A percentile compares a stretch with the other conserved stretches of the same genome.
phyloP scores from a whole-genome alignment of 2,888 invertebrate species.

The Copidosoma aretas region DNA sequence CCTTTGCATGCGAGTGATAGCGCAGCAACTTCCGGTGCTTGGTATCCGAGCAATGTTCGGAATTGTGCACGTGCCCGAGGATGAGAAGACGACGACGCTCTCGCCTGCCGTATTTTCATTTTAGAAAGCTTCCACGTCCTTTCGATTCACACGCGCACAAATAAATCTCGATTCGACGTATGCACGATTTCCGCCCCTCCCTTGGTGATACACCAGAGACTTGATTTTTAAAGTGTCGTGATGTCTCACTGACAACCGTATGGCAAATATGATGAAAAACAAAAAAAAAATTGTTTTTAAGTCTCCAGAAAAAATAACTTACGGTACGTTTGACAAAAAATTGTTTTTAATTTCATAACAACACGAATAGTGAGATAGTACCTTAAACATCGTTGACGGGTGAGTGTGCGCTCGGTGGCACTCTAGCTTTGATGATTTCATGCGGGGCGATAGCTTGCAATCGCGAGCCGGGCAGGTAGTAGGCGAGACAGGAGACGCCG shows the following conservation, averaged over 20 bases:
- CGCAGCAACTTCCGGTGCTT: background rate
- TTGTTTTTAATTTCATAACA: no score
- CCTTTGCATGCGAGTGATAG: no score
- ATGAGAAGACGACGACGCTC: no score
- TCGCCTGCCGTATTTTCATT: constrained; percentile 30
- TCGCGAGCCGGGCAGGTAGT: constrained; percentile 76
- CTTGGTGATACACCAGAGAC: no score
- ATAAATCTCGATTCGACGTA: constrained; percentile 24
- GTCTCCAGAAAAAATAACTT: no score
- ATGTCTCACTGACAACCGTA: no score
- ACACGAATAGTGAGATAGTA: constrained; percentile 38
- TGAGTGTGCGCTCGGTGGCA: constrained; percentile 53
- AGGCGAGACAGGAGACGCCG: constrained; percentile 82
- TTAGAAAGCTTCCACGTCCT: constrained; percentile 17
- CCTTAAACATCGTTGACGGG: constrained; percentile 62
- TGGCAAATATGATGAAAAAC: no score
- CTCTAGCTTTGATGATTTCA: constrained; percentile 58
- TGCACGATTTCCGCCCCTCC: no score
- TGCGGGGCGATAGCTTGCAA: constrained; percentile 60
- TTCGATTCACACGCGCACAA: background rate
- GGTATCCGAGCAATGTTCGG: constrained; percentile 9
- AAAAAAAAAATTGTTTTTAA: no score
- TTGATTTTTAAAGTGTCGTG: background rate
- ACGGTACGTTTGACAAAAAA: no score
- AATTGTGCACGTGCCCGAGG: background rate